phyloP scores from a whole-genome alignment of 2,888 invertebrate species.

The Morpho achilles region DNA sequence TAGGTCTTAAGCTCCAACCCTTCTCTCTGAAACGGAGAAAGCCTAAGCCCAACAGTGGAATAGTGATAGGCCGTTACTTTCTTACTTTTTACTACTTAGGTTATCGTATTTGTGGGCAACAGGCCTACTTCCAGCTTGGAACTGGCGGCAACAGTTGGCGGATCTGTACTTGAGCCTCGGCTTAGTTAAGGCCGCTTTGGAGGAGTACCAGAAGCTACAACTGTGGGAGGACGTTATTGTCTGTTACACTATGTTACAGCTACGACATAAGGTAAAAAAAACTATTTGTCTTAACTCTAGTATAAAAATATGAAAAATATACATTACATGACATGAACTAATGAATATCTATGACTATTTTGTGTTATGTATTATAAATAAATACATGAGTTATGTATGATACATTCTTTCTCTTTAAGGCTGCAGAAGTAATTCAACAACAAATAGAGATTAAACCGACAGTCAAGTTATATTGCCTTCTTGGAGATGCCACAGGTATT shows the following conservation, averaged over 20 bases:
- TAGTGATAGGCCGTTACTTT: too few relatives aligned
- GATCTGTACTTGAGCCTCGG: slow-evolving; percentile 89
- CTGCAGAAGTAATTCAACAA: slow-evolving; percentile 91
- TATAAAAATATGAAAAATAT: too few relatives aligned
- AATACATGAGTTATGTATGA: too few relatives aligned
- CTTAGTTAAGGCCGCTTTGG: slow-evolving; percentile 90
- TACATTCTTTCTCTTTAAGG: slow-evolving; percentile 65
- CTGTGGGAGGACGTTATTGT: slow-evolving; percentile 96
- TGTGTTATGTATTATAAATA: too few relatives aligned
- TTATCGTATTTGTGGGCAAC: slow-evolving; percentile 85
- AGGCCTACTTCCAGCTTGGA: slow-evolving; percentile 87
- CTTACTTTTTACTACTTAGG: slow-evolving; percentile 35
- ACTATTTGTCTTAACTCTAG: too few relatives aligned
- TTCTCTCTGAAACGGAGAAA: too few relatives aligned
- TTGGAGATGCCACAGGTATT: slow-evolving; percentile 89
- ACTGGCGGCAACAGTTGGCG: slow-evolving; percentile 86
- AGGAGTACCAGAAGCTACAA: slow-evolving; percentile 85
- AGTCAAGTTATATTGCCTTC: slow-evolving; percentile 91
- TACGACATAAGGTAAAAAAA: slow-evolving; percentile 85
- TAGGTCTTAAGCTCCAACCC: too few relatives aligned
- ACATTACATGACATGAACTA: too few relatives aligned
- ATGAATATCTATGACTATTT: too few relatives aligned
- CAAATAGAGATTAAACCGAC: slow-evolving; percentile 88
- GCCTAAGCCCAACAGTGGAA: too few relatives aligned
- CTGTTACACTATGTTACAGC: slow-evolving; percentile 91